Evolutionary conservation across 2,888 invertebrate genomes (phyloP).

Genomic region (Hypolimnas misippus): DNA sequence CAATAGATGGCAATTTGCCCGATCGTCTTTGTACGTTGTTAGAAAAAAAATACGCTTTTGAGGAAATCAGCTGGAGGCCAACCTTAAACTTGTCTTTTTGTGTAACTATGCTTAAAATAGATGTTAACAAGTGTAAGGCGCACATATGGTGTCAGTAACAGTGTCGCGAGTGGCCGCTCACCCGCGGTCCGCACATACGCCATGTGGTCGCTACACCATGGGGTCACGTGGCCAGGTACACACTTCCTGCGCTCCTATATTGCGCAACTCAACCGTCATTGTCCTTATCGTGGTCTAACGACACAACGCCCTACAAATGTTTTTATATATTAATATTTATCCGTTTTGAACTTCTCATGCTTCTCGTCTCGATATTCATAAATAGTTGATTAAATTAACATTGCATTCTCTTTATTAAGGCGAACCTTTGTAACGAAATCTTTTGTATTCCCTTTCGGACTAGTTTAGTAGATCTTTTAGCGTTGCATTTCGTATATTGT

Average conservation of each 20-base stretch:
- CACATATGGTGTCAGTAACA: constrained; percentile 63
- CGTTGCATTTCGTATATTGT: constrained; percentile 57
- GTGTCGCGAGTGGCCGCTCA: constrained; percentile 56
- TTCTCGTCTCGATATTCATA: constrained; percentile 12
- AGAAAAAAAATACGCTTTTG: constrained; percentile 21
- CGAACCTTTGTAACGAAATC: neutral
- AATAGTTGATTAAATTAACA: constrained; percentile 24
- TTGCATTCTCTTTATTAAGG: constrained; percentile 16
- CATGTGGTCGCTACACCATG: constrained; percentile 62
- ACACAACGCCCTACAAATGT: constrained; percentile 35
- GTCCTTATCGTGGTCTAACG: constrained; percentile 37
- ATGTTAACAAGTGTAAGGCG: constrained; percentile 51
- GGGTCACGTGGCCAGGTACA: constrained; percentile 72
- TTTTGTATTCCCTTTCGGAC: constrained; percentile 14
- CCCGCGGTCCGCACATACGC: constrained; percentile 51
- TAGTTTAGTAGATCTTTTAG: constrained; percentile 25
- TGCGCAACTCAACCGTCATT: constrained; percentile 55
- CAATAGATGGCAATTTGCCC: constrained; percentile 35
- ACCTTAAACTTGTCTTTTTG: constrained; percentile 56
- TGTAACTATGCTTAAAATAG: constrained; percentile 49
- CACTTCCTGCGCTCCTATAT: constrained; percentile 62
- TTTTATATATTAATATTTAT: constrained; percentile 11
- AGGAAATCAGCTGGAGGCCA: constrained; percentile 52
- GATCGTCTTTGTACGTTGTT: constrained; percentile 15
- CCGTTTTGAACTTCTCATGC: constrained; percentile 14